Evolutionary conservation across 1,140 invertebrate species (phyloP).

Genomic region (Drosophila nikananu): DNA sequence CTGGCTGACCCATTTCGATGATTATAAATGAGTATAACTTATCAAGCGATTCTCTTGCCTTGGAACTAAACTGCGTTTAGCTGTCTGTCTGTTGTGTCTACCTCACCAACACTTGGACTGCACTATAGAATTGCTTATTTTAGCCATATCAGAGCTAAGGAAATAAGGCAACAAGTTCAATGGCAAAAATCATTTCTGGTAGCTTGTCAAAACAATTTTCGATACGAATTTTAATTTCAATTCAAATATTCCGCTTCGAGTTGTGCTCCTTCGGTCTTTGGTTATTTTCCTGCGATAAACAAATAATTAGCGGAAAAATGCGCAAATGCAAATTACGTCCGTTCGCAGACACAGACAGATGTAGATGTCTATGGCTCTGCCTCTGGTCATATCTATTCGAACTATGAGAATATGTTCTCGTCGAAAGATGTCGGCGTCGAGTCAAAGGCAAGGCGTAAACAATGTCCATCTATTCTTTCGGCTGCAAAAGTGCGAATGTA

Average conservation of each 20-base stretch:
- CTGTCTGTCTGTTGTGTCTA: neutral
- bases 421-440: constrained; percentile 36
- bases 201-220: constrained; percentile 44
- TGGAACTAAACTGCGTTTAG: constrained; percentile 46
- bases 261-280: constrained; percentile 15
- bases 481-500: constrained; percentile 2
- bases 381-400: constrained; percentile 29
- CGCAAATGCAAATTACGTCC: constrained; percentile 48
- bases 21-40: constrained; percentile 49
- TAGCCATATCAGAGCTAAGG: constrained; percentile 4
- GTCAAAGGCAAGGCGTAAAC: constrained; percentile 44
- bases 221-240: constrained; percentile 9
- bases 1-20: constrained; percentile 40
- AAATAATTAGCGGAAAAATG: constrained; percentile 55
- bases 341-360: constrained; percentile 27
- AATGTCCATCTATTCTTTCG: constrained; percentile 37
- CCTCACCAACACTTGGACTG: neutral
- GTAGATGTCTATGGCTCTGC: constrained; percentile 24
- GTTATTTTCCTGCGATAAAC: constrained; percentile 50
- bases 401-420: constrained; percentile 6
- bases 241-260: constrained; percentile 16
- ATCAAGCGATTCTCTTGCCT: constrained; percentile 34
- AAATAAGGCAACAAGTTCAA: constrained; percentile 42
- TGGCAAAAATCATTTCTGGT: constrained; percentile 33
- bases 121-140: constrained; percentile 16